phyloP scores from a whole-genome alignment of 2,797 vertebrate species.

The Alauda arvensis region DNA sequence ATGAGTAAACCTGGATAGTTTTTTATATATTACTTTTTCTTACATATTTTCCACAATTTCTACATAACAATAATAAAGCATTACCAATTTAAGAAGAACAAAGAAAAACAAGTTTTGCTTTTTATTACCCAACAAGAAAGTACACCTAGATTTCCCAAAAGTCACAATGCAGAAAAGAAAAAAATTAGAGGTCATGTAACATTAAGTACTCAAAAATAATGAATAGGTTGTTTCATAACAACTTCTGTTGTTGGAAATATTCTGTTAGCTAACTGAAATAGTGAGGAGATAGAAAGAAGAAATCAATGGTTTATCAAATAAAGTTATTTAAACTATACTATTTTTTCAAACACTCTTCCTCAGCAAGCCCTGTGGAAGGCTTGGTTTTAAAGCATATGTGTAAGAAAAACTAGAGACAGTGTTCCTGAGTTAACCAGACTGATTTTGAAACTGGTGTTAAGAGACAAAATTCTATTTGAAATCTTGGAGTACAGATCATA shows the following conservation, averaged over 20 bases:
- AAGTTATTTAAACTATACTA: background rate
- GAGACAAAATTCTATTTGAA: rapidly evolving
- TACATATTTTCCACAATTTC: background rate
- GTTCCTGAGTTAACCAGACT: background rate
- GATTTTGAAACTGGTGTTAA: background rate
- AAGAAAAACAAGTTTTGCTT: background rate
- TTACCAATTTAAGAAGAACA: background rate
- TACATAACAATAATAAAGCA: background rate
- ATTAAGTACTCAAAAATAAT: background rate
- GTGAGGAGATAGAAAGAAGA: background rate
- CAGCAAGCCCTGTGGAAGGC: background rate
- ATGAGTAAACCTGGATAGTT: background rate
- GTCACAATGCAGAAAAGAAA: background rate
- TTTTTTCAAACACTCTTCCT: background rate
- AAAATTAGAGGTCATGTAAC: background rate
- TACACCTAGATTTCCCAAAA: background rate
- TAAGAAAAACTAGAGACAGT: background rate
- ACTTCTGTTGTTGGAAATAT: background rate
- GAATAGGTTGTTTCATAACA: background rate
- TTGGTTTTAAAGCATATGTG: background rate
- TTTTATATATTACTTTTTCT: background rate
- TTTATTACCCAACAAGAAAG: background rate
- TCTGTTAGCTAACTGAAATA: background rate
- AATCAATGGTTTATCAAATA: background rate
- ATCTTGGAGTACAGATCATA: background rate